Base-by-base conservation (phyloP, 2,113 vertebrate genomes). In the Chionodraco myersi region DNA sequence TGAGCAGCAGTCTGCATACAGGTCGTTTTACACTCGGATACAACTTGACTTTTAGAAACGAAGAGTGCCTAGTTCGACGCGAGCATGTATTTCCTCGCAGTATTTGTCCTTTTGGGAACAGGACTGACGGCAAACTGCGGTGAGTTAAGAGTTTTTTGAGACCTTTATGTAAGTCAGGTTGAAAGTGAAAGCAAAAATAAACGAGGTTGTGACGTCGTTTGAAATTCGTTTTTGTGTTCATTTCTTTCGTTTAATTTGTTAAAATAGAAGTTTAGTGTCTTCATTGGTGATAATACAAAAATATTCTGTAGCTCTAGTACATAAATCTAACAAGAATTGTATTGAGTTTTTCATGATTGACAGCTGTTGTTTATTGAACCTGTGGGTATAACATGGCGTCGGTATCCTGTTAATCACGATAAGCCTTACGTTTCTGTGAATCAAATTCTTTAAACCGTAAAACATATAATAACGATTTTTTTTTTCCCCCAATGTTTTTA, bases 171-270 rank as follows among this genome's bases (percentile, higher is more conserved):
- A 1, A 14, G 2, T 60, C 6, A 0, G 3, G 2, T 21, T 6
- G 6, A 86, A 90, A 86, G 0, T 5, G 85, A 85, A 89, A 89
- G 73, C 78, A 72, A 85, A 68, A 4, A 10, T 12, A 12, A 0
- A 15, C 0, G 0, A 2, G 5, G 6, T 2, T 45, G 75, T 88
- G 65, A 72, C 65, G 74, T 61, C 48, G 36, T 6, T 15, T 62
- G 3, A 68, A 64, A 67, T 13, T 30, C 1, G 4, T 0, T 11
- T 1, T 34, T 34, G 2, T 41, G 26, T 18, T 5, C 0, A 0
- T 21, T 4, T 4, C 14, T 34, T 36, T 0, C 2, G 5, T n/a
- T 10, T 7, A n/a, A 51, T 49, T 9, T 45, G 0, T 16, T 4
- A 0, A 12, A 41, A 4, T 1, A 1, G 5, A 18, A 6, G 44